A percentile compares a stretch with the other conserved stretches of the same genome.
Evolutionary conservation across 2,113 vertebrate species (phyloP).

Genomic region (Aspiorhynchus laticeps): DNA sequence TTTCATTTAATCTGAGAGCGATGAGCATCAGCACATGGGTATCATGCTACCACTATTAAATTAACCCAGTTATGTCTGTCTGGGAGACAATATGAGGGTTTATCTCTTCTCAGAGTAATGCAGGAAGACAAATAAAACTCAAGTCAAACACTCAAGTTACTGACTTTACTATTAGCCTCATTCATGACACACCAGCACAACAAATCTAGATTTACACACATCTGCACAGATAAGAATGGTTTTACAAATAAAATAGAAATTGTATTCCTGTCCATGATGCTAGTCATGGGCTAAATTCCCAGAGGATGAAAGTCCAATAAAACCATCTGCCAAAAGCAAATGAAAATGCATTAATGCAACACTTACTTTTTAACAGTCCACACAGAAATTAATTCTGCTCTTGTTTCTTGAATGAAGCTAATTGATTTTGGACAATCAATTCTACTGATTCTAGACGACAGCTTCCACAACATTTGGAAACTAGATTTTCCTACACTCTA

Average conservation of each 20-base stretch:
- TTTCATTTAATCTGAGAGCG: conserved; percentile 18
- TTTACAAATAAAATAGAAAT: no score
- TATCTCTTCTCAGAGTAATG: neutral
- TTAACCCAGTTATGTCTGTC: conserved; percentile 34
- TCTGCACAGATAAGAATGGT: neutral
- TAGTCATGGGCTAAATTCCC: no score
- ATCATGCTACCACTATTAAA: neutral
- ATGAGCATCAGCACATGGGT: neutral
- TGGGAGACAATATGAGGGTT: neutral
- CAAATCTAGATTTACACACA: neutral
- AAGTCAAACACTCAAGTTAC: neutral
- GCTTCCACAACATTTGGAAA: neutral
- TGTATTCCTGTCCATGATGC: no score
- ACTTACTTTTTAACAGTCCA: neutral
- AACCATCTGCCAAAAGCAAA: no score
- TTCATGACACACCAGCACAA: neutral
- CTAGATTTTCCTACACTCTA: no score
- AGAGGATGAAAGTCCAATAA: neutral
- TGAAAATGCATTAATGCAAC: no score
- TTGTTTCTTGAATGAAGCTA: no score
- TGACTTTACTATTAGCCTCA: neutral
- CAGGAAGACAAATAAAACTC: neutral
- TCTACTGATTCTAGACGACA: neutral
- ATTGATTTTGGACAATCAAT: no score
- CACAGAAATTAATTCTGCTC: neutral